These are phyloP conservation scores for Lepidocyrtoides sp. DNA, from an alignment of 2,888 invertebrate species.

Conservation along the genomic window DNA sequence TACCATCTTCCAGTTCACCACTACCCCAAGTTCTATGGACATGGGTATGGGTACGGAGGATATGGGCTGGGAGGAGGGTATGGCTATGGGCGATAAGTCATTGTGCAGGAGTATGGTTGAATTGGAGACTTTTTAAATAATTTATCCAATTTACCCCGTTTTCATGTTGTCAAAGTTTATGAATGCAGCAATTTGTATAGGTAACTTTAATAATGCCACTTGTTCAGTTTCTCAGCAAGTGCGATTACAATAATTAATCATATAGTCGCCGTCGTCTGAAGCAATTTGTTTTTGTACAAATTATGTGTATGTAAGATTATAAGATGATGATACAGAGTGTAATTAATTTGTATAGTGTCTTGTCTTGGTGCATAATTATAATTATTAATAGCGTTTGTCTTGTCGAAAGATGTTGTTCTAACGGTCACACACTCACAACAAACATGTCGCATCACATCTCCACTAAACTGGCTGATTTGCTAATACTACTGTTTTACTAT, in stretches of 20 bases:
- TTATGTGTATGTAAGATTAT: constrained; percentile 51
- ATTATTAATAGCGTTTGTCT: constrained; percentile 16
- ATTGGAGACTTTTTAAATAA: neutral
- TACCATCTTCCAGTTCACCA: constrained; percentile 71
- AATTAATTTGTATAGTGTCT: constrained; percentile 53
- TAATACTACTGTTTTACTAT: constrained; percentile 50
- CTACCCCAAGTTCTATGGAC: constrained; percentile 57
- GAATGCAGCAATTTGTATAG: constrained; percentile 64
- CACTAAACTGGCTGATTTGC: constrained; percentile 32
- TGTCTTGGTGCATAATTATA: constrained; percentile 55
- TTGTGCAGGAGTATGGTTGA: neutral
- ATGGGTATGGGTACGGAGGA: constrained; percentile 68
- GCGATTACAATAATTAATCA: constrained; percentile 10
- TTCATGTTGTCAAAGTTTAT: constrained; percentile 72
- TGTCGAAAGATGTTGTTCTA: constrained; percentile 34
- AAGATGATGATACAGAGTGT: constrained; percentile 40
- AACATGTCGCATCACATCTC: constrained; percentile 35
- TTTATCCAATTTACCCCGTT: constrained; percentile 1
- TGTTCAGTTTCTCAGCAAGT: constrained; percentile 46
- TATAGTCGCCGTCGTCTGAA: constrained; percentile 50
- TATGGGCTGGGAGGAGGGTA: too few relatives aligned
- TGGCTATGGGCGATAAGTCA: constrained; percentile 66
- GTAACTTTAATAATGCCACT: constrained; percentile 29
- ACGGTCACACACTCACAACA: constrained; percentile 44
- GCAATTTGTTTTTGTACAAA: constrained; percentile 79